Evolutionary conservation across 2,113 vertebrate genomes (phyloP), one percentile per base, ranked within the genome.

Genomic region (Oxyura jamaicensis): DNA sequence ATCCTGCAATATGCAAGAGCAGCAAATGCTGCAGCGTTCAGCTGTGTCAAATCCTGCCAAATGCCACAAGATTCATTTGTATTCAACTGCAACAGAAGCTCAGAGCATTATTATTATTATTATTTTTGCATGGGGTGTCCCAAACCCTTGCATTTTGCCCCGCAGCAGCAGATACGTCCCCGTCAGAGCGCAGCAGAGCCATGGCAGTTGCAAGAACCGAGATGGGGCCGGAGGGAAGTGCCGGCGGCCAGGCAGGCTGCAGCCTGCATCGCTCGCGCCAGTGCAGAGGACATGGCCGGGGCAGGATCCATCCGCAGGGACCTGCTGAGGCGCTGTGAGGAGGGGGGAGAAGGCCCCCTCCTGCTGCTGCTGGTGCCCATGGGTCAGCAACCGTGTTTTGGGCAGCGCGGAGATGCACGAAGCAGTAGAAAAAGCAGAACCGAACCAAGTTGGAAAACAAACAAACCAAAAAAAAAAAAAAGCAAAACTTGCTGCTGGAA

Each of bases 371-470:
- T 5, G 1, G 41, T 23, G 6, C 11, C 5, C 25, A 7, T 3
- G 31, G 19, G 83, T 1, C 4, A 21, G 39, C 18, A 28, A 3
- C 26, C 19, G 62, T 20, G 39, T 41, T 41, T 0, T 3, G 21
- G 0, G 26, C 3, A 1, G 23, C 1, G 11, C 4, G 50, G 50
- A 69, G 52, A 18, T 8, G n/a, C 10, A 0, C 5, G 4, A 42
- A 23, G 59, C 66, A 19, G 42, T 6, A 13, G 7, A 36, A 39
- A 41, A 29, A 29, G 39, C 39, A 41, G 41, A 41, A 41, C 62
- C 18, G 41, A 41, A 65, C 10, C 39, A 13, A 20, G 26, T 20
- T 13, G 62, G 74, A 72, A 75, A 74, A 21, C 8, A 16, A 28
- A 41, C 10, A 72, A 75, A 74, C 15, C 36, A 39, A 39, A 39